Conservation (phyloP, 2,888 invertebrate species). For the Entomobrya multifasciata region DNA sequence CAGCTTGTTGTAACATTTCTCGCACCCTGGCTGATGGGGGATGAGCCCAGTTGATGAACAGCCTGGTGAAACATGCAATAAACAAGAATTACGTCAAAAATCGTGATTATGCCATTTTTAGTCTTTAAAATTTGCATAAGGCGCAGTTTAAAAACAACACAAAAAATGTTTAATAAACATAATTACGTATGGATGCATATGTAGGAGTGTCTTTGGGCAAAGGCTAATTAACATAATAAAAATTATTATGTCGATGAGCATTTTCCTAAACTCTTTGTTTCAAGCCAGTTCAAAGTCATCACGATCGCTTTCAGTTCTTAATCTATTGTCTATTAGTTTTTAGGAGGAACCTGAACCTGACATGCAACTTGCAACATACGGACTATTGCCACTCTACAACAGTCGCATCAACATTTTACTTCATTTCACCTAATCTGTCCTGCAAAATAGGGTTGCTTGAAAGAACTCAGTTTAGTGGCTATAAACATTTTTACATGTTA, state of each 20-base stretch:
- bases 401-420: neutral
- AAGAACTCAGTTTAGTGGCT: neutral
- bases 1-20: slow-evolving; percentile 79
- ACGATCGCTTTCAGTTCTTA: neutral
- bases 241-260: no score
- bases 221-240: neutral
- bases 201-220: neutral
- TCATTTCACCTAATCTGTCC: slow-evolving; percentile 6
- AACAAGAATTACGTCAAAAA: neutral
- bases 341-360: slow-evolving; percentile 14
- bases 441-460: slow-evolving; percentile 4
- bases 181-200: no score
- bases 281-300: neutral
- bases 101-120: neutral
- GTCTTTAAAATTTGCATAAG: neutral
- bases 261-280: no score
- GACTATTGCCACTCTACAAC: neutral
- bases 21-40: slow-evolving; percentile 78
- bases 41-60: slow-evolving; percentile 80
- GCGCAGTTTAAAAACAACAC: no score
- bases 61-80: slow-evolving; percentile 56
- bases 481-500: slow-evolving; percentile 2
- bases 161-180: neutral
- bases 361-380: slow-evolving; percentile 21
- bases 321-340: neutral